Percentiles rank a stretch among this genome's conserved stretches.
Evolutionary conservation across 2,797 vertebrate species (phyloP).

Genomic region (Darevskia mixta): DNA sequence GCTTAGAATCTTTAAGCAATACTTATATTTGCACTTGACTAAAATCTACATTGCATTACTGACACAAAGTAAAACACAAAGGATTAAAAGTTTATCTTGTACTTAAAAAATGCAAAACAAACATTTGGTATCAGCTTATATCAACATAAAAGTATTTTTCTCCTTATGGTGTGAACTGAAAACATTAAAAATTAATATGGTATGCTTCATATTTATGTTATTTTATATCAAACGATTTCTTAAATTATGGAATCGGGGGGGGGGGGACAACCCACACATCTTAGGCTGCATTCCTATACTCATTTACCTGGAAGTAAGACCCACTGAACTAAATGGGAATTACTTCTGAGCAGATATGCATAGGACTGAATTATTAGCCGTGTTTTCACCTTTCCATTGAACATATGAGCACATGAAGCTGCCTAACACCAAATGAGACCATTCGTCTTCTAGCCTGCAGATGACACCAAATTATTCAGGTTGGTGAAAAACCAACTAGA

Average conservation of each 20-base stretch:
- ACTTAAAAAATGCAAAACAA: background rate
- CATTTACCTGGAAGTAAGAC: background rate
- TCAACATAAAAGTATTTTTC: background rate
- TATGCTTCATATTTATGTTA: background rate
- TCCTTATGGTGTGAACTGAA: background rate
- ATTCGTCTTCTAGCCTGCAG: background rate
- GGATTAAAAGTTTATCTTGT: background rate
- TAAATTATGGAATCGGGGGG: background rate
- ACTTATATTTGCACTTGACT: background rate
- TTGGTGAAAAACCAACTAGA: background rate
- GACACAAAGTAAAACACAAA: background rate
- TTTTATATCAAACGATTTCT: background rate
- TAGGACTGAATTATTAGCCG: background rate
- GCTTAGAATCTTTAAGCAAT: slow-evolving; percentile 10
- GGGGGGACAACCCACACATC: background rate
- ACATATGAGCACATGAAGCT: background rate
- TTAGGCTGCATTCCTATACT: background rate
- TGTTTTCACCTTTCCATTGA: no score
- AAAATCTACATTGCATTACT: slow-evolving; percentile 12
- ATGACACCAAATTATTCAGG: background rate
- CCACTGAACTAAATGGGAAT: background rate
- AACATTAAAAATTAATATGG: background rate
- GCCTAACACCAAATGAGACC: background rate
- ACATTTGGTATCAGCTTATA: no score
- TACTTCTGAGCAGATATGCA: background rate